Evolutionary conservation across 2,888 invertebrate genomes (phyloP).

Genomic region (Nemapogon koenigi): DNA sequence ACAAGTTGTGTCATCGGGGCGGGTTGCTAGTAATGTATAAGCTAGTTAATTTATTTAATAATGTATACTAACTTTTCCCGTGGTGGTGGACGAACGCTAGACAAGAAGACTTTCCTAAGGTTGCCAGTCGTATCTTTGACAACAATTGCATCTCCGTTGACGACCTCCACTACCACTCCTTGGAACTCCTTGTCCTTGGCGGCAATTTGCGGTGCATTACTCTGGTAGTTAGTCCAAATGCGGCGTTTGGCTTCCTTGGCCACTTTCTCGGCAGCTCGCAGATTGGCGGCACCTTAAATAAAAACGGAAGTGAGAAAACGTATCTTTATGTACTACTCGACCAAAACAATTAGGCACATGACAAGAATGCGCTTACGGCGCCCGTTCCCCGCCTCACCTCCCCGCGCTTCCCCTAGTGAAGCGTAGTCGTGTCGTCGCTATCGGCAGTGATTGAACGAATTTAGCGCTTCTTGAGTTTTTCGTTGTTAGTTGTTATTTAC

Average conservation of each 20-base stretch:
- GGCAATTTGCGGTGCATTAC: constrained; percentile 73
- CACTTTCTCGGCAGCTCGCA: constrained; percentile 82
- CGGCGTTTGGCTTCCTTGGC: constrained; percentile 89
- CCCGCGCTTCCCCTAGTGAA: no score
- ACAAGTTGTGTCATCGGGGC: no score
- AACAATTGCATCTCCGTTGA: constrained; percentile 92
- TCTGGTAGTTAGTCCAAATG: constrained; percentile 92
- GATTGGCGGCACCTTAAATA: constrained; percentile 73
- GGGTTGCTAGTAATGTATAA: no score
- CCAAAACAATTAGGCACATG: no score
- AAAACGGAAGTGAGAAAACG: no score
- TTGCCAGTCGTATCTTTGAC: constrained; percentile 81
- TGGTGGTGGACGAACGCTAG: constrained; percentile 95
- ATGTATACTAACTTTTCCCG: constrained; percentile 67
- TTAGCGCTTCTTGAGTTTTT: no score
- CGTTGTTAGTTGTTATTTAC: no score
- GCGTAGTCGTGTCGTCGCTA: no score
- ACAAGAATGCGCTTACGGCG: no score
- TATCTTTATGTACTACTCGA: no score
- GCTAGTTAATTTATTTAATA: background rate
- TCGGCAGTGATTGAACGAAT: no score
- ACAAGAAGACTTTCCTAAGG: constrained; percentile 91
- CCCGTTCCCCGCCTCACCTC: no score
- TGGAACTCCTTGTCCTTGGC: constrained; percentile 83
- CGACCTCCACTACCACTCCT: constrained; percentile 87